These are phyloP conservation scores for Epicauta chinensis DNA, from an alignment of 1,140 invertebrate genomes.

Conservation along the genomic window DNA sequence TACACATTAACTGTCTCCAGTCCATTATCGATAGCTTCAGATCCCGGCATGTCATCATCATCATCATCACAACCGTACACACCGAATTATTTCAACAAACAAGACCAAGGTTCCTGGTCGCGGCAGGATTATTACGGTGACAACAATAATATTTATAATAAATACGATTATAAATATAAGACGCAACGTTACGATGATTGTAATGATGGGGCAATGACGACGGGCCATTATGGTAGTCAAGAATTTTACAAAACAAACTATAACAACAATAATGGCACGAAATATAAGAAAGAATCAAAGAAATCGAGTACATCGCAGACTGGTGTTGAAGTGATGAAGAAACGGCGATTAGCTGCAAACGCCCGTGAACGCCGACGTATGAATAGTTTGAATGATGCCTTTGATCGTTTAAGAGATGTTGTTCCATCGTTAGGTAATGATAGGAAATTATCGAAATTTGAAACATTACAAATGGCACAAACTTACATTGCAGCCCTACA, in stretches of 20 bases:
- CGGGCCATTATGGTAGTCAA: conserved; percentile 22
- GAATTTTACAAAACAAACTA: conserved; percentile 31
- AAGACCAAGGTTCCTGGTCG: conserved; percentile 18
- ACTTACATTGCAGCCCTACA: conserved; percentile 67
- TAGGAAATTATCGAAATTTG: conserved; percentile 72
- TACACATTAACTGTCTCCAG: conserved; percentile 32
- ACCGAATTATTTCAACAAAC: conserved; percentile 33
- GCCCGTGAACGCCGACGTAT: conserved; percentile 66
- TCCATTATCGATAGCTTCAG: conserved; percentile 30
- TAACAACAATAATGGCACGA: conserved; percentile 16
- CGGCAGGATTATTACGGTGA: conserved; percentile 34
- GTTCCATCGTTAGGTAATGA: conserved; percentile 68
- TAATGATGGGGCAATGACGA: conserved; percentile 1
- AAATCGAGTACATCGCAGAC: conserved; percentile 1
- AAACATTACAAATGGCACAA: conserved; percentile 78
- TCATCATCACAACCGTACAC: conserved; percentile 34
- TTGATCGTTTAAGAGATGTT: conserved; percentile 66
- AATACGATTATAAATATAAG: conserved; percentile 30
- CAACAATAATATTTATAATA: conserved; percentile 39
- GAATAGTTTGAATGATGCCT: conserved; percentile 72
- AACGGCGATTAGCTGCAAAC: conserved; percentile 63
- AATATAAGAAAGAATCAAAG: conserved; percentile 14
- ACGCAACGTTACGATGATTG: conserved; percentile 5
- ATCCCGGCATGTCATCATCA: conserved; percentile 33
- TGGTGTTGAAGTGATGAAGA: conserved; percentile 36